These are phyloP conservation scores for Frankliniella fusca DNA, from an alignment of 2,888 invertebrate genomes.

Conservation along the genomic window DNA sequence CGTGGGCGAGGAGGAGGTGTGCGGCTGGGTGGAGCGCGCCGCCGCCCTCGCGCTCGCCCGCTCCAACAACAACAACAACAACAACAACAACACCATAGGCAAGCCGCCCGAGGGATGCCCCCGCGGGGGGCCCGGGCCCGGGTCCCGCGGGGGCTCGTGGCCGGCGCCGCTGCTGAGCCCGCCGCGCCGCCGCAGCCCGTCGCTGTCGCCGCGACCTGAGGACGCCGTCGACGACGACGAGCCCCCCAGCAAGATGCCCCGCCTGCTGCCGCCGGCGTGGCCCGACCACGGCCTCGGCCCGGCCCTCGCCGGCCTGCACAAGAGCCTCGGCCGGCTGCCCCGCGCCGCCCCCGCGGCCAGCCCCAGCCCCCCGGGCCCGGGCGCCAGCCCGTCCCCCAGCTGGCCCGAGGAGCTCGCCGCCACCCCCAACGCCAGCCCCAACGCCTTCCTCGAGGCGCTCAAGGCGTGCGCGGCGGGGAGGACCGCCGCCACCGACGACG, in stretches of 20 bases:
- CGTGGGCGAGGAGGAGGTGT: slow-evolving; percentile 15
- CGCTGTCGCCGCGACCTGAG: background rate
- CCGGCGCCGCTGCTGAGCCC: background rate
- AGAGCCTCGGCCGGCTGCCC: background rate
- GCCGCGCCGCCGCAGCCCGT: background rate
- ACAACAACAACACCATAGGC: slow-evolving; percentile 11
- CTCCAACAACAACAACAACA: slow-evolving; percentile 23
- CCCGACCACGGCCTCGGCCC: background rate
- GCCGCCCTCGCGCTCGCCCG: slow-evolving; percentile 22
- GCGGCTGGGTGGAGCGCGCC: slow-evolving; percentile 22
- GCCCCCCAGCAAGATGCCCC: background rate
- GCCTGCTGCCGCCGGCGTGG: background rate
- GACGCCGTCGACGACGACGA: slow-evolving; percentile 2
- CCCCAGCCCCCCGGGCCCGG: slow-evolving; percentile 15
- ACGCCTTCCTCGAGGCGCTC: slow-evolving; percentile 19
- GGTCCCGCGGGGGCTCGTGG: too few species aligned
- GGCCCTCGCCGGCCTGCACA: slow-evolving; percentile 15
- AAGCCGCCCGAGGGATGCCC: slow-evolving; percentile 20
- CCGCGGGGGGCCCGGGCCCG: background rate
- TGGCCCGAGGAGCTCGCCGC: slow-evolving; percentile 18
- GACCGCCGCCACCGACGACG: background rate
- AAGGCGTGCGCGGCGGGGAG: background rate
- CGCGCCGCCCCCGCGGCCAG: background rate
- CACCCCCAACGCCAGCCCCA: slow-evolving; percentile 16
- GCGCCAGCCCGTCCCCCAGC: slow-evolving; percentile 9